phyloP scores from a whole-genome alignment of 2,888 invertebrate species.

The Campoplex capitator region DNA sequence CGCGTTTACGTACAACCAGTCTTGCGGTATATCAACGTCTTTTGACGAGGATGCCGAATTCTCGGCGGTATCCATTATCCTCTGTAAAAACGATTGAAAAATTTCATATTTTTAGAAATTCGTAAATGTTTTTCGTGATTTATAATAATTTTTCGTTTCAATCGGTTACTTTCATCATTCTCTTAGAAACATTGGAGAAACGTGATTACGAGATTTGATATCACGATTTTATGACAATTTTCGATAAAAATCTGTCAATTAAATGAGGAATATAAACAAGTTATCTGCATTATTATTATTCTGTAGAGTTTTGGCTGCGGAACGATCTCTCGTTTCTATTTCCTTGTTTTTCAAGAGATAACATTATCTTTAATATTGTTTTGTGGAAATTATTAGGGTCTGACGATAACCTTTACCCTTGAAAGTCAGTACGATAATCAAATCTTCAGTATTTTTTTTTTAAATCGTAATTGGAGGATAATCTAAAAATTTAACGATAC shows the following conservation, averaged over 20 bases:
- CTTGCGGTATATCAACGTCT: slow-evolving; percentile 78
- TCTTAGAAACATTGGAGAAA: background rate
- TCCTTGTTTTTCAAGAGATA: too few relatives aligned
- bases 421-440: too few relatives aligned
- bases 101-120: background rate
- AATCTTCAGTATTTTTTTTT: too few relatives aligned
- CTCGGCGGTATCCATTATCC: slow-evolving; percentile 96
- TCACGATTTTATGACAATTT: background rate
- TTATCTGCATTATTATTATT: background rate
- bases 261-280: background rate
- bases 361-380: too few relatives aligned
- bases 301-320: too few relatives aligned
- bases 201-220: background rate
- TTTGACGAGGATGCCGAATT: slow-evolving; percentile 89
- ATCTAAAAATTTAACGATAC: background rate
- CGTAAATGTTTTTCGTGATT: too few relatives aligned
- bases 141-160: too few relatives aligned
- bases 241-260: background rate
- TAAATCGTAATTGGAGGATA: background rate
- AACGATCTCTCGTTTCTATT: too few relatives aligned
- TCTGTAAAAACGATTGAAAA: slow-evolving; percentile 83
- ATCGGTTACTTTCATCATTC: background rate
- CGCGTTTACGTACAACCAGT: slow-evolving; percentile 80
- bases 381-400: too few relatives aligned
- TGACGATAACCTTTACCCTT: too few relatives aligned